Evolutionary conservation across 2,113 vertebrate species (phyloP).

Genomic region (Dasyornis broadbenti): DNA sequence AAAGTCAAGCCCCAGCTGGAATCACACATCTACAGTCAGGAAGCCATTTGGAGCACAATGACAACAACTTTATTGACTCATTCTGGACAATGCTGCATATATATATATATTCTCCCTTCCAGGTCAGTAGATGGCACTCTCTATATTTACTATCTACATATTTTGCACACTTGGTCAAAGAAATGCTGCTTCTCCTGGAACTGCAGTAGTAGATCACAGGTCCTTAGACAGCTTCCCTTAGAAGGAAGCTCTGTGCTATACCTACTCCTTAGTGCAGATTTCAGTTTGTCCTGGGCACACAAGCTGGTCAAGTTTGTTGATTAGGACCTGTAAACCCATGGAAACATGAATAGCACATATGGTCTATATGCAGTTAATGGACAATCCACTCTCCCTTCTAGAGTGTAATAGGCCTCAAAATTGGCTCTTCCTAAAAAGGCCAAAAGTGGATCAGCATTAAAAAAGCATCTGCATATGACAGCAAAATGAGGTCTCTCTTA

Average conservation of each 20-base stretch:
- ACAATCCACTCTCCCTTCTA: background rate
- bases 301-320: background rate
- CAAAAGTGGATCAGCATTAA: background rate
- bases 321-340: background rate
- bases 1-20: background rate
- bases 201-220: background rate
- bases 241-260: background rate
- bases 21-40: background rate
- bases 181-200: background rate
- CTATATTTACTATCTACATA: conserved; percentile 48
- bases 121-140: conserved; percentile 65
- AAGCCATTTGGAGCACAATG: background rate
- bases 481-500: background rate
- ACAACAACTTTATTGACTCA: background rate
- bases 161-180: background rate
- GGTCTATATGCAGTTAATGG: background rate
- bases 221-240: background rate
- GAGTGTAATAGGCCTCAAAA: background rate
- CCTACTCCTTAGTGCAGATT: background rate
- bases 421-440: background rate
- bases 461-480: background rate
- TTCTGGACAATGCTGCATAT: background rate
- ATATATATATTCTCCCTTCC: background rate
- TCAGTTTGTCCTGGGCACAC: background rate
- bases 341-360: background rate